Percentiles rank a stretch among this genome's conserved stretches.
Conservation (phyloP, 2,113 vertebrate genomes). For the Pachypanchax playfairii region DNA sequence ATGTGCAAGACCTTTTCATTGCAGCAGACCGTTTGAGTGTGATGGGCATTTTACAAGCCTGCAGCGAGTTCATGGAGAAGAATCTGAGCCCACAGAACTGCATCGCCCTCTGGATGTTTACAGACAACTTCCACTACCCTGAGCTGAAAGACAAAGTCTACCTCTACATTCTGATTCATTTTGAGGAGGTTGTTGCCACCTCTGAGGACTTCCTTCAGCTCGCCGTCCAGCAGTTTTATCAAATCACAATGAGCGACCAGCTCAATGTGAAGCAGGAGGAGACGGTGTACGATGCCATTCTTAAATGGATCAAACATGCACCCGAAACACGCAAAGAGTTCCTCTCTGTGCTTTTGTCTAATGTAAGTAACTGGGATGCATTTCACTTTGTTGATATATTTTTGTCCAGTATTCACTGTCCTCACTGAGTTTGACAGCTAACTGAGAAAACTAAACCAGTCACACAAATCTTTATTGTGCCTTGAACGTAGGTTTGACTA, state of each 20-base stretch:
- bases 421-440: too few relatives aligned
- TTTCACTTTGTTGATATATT: too few relatives aligned
- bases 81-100: slow-evolving; percentile 81
- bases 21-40: slow-evolving; percentile 83
- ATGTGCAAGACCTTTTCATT: slow-evolving; percentile 74
- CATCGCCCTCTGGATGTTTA: slow-evolving; percentile 75
- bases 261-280: slow-evolving; percentile 44
- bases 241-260: slow-evolving; percentile 72
- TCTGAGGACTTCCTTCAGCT: slow-evolving; percentile 83
- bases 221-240: slow-evolving; percentile 69
- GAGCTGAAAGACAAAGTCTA: slow-evolving; percentile 78
- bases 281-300: slow-evolving; percentile 30
- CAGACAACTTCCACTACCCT: slow-evolving; percentile 45
- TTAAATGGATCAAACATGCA: slow-evolving; percentile 27
- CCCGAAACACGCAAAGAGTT: slow-evolving; percentile 17
- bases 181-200: slow-evolving; percentile 67
- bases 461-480: too few relatives aligned
- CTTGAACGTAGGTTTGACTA: too few relatives aligned
- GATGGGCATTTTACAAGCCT: slow-evolving; percentile 75
- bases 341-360: slow-evolving; percentile 33
- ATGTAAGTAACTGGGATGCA: slow-evolving; percentile 23
- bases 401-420: too few relatives aligned
- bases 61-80: slow-evolving; percentile 79
- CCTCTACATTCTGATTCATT: slow-evolving; percentile 81
- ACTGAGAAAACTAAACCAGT: too few relatives aligned